Conservation (phyloP, 2,888 invertebrate genomes). For the Drosophila vallismaia region DNA sequence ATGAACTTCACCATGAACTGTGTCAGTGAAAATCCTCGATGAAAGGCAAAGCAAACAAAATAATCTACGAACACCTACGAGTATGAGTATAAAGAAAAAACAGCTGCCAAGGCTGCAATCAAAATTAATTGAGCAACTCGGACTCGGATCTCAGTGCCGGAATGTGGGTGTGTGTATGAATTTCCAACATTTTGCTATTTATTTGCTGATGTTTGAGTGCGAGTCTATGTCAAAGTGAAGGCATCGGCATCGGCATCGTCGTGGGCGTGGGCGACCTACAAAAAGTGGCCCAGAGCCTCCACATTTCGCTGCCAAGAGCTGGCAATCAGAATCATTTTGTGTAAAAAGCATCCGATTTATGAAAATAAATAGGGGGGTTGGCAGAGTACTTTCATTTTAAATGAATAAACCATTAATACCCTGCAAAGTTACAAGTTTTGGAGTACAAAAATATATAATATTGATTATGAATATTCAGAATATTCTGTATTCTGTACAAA, state of each 20-base stretch:
- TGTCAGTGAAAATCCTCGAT: conserved; percentile 35
- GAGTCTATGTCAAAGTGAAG: conserved; percentile 66
- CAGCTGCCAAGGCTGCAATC: conserved; percentile 77
- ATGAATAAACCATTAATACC: conserved; percentile 16
- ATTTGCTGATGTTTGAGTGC: conserved; percentile 19
- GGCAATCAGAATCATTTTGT: conserved; percentile 47
- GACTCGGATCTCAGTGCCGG: conserved; percentile 58
- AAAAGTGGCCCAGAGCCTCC: conserved; percentile 51
- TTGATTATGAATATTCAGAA: too few relatives aligned
- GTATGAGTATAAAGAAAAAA: conserved; percentile 30
- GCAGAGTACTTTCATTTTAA: not conserved
- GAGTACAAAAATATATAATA: too few relatives aligned
- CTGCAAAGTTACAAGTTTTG: conserved; percentile 13
- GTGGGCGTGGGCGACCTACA: conserved; percentile 67
- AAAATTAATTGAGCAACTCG: conserved; percentile 71
- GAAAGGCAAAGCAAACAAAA: conserved; percentile 38
- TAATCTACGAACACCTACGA: conserved; percentile 25
- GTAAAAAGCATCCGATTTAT: conserved; percentile 62
- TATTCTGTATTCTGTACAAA: not conserved
- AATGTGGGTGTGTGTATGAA: conserved; percentile 12
- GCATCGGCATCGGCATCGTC: conserved; percentile 68
- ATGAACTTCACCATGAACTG: conserved; percentile 51
- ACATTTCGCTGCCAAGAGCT: conserved; percentile 35
- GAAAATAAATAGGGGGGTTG: conserved; percentile 9
- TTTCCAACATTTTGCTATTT: conserved; percentile 19